Evolutionary conservation across 2,888 invertebrate species (phyloP).

Genomic region (Calliphora vomitoria): DNA sequence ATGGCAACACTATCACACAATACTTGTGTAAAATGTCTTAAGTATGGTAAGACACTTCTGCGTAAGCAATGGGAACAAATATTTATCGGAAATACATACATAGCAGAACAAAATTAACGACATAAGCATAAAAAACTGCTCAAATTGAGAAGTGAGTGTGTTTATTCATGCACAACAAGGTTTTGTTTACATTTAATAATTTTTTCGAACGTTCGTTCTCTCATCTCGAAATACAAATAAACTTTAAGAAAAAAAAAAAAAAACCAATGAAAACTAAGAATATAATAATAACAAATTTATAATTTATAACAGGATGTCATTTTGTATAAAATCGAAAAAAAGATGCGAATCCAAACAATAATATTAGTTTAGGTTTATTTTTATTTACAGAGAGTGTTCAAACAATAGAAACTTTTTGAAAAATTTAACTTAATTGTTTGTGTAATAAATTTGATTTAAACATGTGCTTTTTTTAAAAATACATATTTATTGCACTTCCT

Average conservation of each 20-base stretch:
- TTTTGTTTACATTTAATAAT: constrained; percentile 63
- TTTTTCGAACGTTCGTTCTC: not conserved
- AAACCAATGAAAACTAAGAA: constrained; percentile 16
- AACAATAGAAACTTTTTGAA: not conserved
- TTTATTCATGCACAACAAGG: constrained; percentile 27
- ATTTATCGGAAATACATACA: constrained; percentile 21
- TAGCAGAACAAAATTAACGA: constrained; percentile 9
- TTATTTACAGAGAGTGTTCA: not conserved
- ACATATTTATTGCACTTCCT: too few relatives aligned
- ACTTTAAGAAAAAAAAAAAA: constrained; percentile 10
- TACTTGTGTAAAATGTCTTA: constrained; percentile 16
- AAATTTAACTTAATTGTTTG: not conserved
- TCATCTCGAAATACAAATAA: constrained; percentile 56
- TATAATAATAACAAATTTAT: constrained; percentile 11
- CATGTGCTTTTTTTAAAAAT: too few relatives aligned
- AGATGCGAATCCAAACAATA: constrained; percentile 1
- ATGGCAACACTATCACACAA: constrained; percentile 43
- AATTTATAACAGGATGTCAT: constrained; percentile 69
- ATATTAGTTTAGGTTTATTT: constrained; percentile 13
- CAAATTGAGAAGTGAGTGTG: constrained; percentile 29
- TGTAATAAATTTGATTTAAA: too few relatives aligned
- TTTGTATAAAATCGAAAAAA: constrained; percentile 25
- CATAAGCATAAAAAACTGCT: constrained; percentile 43
- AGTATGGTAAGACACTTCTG: constrained; percentile 23
- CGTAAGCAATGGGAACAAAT: constrained; percentile 51